Conservation (phyloP, 2,113 vertebrate species). For the Chlorodrepanis virens region DNA sequence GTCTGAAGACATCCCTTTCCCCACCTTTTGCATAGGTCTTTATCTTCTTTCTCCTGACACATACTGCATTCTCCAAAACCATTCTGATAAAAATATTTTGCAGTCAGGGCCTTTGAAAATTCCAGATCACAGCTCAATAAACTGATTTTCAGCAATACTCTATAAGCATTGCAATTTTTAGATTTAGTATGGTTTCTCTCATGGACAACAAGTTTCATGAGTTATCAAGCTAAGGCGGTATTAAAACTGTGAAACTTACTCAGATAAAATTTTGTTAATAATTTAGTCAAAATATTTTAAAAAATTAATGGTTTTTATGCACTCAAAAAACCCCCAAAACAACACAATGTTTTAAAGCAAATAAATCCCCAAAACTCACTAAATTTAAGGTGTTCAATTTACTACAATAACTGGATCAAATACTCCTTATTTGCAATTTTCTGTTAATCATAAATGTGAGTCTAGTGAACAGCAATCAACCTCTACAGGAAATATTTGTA, state of each 20-base stretch:
- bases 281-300: neutral
- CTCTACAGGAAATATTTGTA: neutral
- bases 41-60: neutral
- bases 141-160: neutral
- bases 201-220: neutral
- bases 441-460: neutral
- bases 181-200: neutral
- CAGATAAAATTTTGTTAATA: neutral
- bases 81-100: neutral
- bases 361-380: neutral
- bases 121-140: neutral
- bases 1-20: neutral
- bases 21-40: neutral
- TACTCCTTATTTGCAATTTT: neutral
- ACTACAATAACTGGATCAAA: neutral
- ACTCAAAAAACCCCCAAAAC: neutral
- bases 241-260: neutral
- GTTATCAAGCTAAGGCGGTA: neutral
- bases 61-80: neutral
- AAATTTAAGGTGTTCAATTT: neutral
- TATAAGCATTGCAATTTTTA: neutral
- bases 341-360: neutral
- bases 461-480: neutral
- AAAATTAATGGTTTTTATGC: too few species aligned
- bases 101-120: neutral